Evolutionary conservation across 2,797 vertebrate species (phyloP).

Genomic region (Holocentrus rufus): DNA sequence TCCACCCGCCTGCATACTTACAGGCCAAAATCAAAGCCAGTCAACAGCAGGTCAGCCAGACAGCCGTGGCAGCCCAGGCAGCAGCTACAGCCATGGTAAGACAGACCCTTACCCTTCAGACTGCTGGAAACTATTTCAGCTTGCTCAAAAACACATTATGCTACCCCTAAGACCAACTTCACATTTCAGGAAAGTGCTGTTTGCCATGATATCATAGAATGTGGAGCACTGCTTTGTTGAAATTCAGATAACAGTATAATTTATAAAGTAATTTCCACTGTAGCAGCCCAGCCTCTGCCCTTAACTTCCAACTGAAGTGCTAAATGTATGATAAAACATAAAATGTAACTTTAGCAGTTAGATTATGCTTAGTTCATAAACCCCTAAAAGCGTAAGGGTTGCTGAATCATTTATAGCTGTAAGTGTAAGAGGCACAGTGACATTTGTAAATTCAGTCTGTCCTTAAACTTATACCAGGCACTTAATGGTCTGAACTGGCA

Average conservation of each 20-base stretch:
- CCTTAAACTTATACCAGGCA: neutral
- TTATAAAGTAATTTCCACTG: neutral
- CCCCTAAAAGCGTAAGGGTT: neutral
- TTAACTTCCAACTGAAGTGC: neutral
- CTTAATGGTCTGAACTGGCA: neutral
- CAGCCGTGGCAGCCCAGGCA: slow-evolving; percentile 91
- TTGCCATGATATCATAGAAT: slow-evolving; percentile 48
- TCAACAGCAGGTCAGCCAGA: slow-evolving; percentile 96
- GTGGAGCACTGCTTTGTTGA: slow-evolving; percentile 65
- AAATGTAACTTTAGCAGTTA: neutral
- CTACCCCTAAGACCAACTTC: neutral
- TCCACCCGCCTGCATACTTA: slow-evolving; percentile 99
- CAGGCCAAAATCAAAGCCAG: slow-evolving; percentile 99
- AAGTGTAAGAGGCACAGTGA: neutral
- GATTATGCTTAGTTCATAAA: neutral
- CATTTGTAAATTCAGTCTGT: neutral
- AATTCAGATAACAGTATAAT: neutral
- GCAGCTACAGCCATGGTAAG: slow-evolving; percentile 87
- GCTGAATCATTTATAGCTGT: neutral
- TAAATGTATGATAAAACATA: slow-evolving; percentile 1
- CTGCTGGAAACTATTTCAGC: neutral
- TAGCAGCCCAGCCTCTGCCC: neutral
- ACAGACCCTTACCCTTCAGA: slow-evolving; percentile 12
- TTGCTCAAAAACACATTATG: neutral
- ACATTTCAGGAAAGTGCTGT: neutral